Percentiles rank a stretch among this genome's conserved stretches.
phyloP scores from a whole-genome alignment of 1,140 invertebrate species.

The Orussus abietinus region DNA sequence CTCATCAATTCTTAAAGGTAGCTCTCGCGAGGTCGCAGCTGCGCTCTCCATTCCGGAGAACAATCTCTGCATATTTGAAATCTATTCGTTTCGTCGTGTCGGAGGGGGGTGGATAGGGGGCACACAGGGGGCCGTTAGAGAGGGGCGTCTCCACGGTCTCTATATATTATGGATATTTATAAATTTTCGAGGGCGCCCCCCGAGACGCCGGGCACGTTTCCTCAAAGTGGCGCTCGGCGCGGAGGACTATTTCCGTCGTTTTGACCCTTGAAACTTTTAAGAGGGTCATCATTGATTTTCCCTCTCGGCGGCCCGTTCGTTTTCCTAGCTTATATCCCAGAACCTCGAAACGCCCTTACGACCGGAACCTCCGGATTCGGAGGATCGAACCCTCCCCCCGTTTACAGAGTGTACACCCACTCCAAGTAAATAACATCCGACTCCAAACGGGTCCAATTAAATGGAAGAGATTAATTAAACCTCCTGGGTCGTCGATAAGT shows the following conservation, averaged over 20 bases:
- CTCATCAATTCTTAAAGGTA: constrained; percentile 28
- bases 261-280: constrained; percentile 40
- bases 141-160: constrained; percentile 4
- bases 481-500: no score
- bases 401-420: no score
- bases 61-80: constrained; percentile 46
- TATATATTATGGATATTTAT: constrained; percentile 38
- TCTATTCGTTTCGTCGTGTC: constrained; percentile 26
- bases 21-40: constrained; percentile 33
- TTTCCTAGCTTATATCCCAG: neutral
- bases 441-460: no score
- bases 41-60: constrained; percentile 36
- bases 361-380: neutral
- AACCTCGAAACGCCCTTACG: neutral
- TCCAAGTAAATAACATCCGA: no score
- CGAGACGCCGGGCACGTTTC: constrained; percentile 18
- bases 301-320: constrained; percentile 20
- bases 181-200: constrained; percentile 27
- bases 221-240: constrained; percentile 23
- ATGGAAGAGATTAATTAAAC: no score
- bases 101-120: neutral
- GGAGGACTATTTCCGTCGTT: constrained; percentile 37
- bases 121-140: neutral
- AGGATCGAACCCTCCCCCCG: constrained; percentile 4
- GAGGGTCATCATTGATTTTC: constrained; percentile 41